Evolutionary conservation across 1,140 invertebrate species (phyloP), one percentile per base, ranked within the genome.

Genomic region (Drosophila parvula): DNA sequence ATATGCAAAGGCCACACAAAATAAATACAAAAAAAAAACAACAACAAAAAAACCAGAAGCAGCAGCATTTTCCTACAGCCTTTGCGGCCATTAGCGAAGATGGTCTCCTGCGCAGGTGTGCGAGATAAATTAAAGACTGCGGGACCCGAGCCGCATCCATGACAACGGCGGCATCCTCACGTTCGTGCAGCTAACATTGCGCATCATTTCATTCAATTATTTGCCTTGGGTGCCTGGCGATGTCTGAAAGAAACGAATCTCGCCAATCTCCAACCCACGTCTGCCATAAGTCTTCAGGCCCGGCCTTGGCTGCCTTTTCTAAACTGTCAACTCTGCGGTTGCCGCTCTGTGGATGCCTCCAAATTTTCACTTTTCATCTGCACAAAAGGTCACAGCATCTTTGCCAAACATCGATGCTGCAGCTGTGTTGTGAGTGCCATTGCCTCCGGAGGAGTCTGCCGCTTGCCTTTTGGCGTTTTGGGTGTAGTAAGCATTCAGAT

Each of bases 301-400:
- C 57, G 56, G 75, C 73, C 75, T 86, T 79, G 60, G 58, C 41
- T 79, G 71, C 70, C 84, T 83, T 89, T 89, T 80, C 85, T 84
- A 89, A 89, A 89, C 85, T 89, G 84, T 84, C 84, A 89, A 89
- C 85, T 67, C 85, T 67, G 62, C 51, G 12, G 69, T 41, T 76
- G 47, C 57, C 45, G 75, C 30, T 60, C 43, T 16, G 45, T 58
- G 38, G 55, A 18, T 28, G 40, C 57, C 41, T 62, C 44, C 76
- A 64, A 76, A 88, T 89, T 89, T 89, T 89, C 84, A 89, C 84
- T 89, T 89, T 89, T 90, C 80, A 89, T 64, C 70, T 32, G 61
- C 43, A 40, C 65, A 58, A 89, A 89, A 90, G 84, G 81, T 90
- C 85, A 89, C 50, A 47, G 45, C 69, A 57, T 67, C 69, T 61